Percentiles rank a stretch among this genome's conserved stretches.
Conservation (phyloP, 2,888 invertebrate genomes). For the Agonopterix subpropinquella region DNA sequence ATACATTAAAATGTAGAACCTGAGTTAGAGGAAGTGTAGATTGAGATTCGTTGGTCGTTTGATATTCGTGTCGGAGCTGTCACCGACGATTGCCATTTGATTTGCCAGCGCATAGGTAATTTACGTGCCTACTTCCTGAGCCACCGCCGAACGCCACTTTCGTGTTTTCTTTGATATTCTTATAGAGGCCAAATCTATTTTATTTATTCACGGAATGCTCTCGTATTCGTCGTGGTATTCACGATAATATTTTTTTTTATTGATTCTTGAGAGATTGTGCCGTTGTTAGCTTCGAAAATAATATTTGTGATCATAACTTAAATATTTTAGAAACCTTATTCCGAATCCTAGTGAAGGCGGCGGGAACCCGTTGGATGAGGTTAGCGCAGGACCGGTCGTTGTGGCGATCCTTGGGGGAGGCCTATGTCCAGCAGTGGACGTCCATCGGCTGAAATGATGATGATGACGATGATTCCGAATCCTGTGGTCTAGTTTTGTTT, state of each 20-base stretch:
- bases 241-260: background rate
- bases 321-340: too few relatives aligned
- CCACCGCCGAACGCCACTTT: background rate
- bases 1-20: too few relatives aligned
- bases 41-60: background rate
- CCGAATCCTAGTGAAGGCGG: too few relatives aligned
- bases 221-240: background rate
- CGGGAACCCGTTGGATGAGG: too few relatives aligned
- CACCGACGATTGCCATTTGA: slow-evolving; percentile 6
- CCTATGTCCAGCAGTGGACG: too few relatives aligned
- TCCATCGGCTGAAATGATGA: too few relatives aligned
- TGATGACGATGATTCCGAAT: too few relatives aligned
- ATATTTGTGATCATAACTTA: too few relatives aligned
- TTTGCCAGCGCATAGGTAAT: slow-evolving; percentile 2
- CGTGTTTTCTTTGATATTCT: background rate
- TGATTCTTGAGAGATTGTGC: background rate
- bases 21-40: too few relatives aligned
- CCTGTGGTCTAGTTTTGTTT: too few relatives aligned
- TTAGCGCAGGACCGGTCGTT: too few relatives aligned
- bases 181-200: background rate
- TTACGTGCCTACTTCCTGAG: slow-evolving; percentile 1
- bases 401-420: too few relatives aligned
- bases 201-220: background rate
- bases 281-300: background rate
- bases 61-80: slow-evolving; percentile 3